These are phyloP conservation scores for Thalassaphorura encarpata DNA, from an alignment of 1,140 invertebrate genomes.

Conservation along the genomic window DNA sequence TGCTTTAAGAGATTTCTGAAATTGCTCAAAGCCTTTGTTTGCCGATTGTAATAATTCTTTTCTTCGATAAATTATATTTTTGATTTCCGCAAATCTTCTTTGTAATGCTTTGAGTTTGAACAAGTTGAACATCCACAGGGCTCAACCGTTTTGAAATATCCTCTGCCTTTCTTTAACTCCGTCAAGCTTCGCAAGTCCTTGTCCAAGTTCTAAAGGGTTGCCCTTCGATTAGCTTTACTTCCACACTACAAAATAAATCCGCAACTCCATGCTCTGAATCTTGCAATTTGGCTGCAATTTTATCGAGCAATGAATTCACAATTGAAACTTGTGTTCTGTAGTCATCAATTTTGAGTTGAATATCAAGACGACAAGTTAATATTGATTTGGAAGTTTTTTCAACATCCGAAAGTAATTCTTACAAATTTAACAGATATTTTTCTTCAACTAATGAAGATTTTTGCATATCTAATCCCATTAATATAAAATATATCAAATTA, in stretches of 20 bases:
- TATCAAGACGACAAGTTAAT: conserved; percentile 60
- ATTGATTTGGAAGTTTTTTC: conserved; percentile 36
- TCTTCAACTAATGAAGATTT: conserved; percentile 34
- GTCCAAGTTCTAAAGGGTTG: conserved; percentile 57
- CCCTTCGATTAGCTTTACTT: conserved; percentile 58
- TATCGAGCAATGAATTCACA: conserved; percentile 67
- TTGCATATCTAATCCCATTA: conserved; percentile 38
- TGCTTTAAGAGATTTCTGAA: conserved; percentile 32
- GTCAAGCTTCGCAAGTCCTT: conserved; percentile 33
- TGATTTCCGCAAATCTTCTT: conserved; percentile 66
- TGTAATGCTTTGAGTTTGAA: conserved; percentile 73
- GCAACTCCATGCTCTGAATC: conserved; percentile 68
- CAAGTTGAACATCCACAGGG: conserved; percentile 76
- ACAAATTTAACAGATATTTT: conserved; percentile 44
- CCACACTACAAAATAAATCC: conserved; percentile 68
- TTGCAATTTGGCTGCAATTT: conserved; percentile 63
- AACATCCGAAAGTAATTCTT: conserved; percentile 56
- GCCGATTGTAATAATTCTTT: conserved; percentile 64
- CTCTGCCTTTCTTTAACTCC: conserved; percentile 40
- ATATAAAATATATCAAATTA: conserved; percentile 9
- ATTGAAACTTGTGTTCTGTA: conserved; percentile 62
- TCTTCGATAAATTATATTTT: conserved; percentile 71
- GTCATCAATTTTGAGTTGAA: conserved; percentile 64
- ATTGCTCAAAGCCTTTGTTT: conserved; percentile 56
- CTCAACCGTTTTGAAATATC: conserved; percentile 67